Conservation (phyloP, 1,140 invertebrate species). For the Solen grandis region DNA sequence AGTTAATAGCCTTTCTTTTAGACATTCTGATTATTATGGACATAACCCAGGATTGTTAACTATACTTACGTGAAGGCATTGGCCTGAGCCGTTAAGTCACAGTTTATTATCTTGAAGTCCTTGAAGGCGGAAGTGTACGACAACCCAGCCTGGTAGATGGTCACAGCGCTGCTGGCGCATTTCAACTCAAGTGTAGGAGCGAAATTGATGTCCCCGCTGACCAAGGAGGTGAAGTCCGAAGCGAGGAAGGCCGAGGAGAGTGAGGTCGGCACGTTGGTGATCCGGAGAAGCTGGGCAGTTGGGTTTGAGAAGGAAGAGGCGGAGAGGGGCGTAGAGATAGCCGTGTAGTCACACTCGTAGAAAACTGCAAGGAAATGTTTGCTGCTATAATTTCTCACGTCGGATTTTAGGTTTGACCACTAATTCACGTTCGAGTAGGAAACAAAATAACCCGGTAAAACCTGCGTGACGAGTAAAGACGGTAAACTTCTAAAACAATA, state of each 20-base stretch:
- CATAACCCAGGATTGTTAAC: too few species aligned
- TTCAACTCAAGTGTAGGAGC: conserved; percentile 35
- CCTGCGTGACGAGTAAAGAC: too few species aligned
- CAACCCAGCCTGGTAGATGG: background rate
- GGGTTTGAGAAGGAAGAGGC: conserved; percentile 10
- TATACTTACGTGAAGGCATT: conserved; percentile 24
- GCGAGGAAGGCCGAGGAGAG: background rate
- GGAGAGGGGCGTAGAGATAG: background rate
- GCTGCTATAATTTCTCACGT: too few species aligned
- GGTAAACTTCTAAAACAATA: too few species aligned
- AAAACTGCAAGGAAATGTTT: too few species aligned
- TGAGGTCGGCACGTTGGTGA: background rate
- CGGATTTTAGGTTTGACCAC: too few species aligned
- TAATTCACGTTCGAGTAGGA: too few species aligned
- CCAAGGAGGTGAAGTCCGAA: background rate
- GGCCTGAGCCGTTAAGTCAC: background rate
- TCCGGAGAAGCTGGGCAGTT: conserved; percentile 16
- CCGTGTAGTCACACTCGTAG: conserved; percentile 31
- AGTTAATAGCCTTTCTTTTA: too few species aligned
- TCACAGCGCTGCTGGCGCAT: background rate
- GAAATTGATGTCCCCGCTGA: conserved; percentile 26
- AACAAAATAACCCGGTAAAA: too few species aligned
- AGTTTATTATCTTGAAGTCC: conserved; percentile 48
- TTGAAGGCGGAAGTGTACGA: conserved; percentile 6
- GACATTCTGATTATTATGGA: too few species aligned